Conservation (phyloP, 2,797 vertebrate genomes). For the Champsocephalus esox region DNA sequence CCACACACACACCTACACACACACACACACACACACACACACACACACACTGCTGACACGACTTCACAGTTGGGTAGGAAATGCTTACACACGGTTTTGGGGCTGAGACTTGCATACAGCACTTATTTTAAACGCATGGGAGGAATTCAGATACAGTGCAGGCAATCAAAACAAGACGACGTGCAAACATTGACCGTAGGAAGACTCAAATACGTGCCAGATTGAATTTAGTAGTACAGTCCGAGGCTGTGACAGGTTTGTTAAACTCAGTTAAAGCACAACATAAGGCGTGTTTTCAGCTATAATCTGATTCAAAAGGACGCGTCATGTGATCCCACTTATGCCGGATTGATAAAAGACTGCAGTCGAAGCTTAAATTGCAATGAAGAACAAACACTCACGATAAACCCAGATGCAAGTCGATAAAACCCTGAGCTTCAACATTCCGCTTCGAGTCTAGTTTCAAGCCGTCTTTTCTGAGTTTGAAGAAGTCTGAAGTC, state of each 20-base stretch:
- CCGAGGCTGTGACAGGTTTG: too few species aligned
- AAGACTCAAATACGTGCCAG: too few species aligned
- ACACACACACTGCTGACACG: background rate
- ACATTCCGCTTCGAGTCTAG: slow-evolving; percentile 51
- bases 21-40: too few species aligned
- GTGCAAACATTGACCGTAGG: background rate
- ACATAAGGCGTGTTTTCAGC: too few species aligned
- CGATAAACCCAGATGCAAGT: background rate
- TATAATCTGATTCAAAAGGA: too few species aligned
- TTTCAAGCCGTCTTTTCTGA: slow-evolving; percentile 65
- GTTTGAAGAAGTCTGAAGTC: slow-evolving; percentile 66
- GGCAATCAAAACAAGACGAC: slow-evolving; percentile 1
- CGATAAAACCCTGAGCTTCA: slow-evolving; percentile 42
- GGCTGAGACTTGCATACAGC: background rate
- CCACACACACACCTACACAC: too few species aligned
- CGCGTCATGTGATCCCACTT: too few species aligned
- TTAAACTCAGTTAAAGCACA: too few species aligned
- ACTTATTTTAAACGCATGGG: background rate
- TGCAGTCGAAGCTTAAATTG: too few species aligned
- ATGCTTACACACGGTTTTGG: background rate
- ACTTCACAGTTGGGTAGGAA: background rate
- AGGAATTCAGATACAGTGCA: background rate
- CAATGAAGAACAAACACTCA: background rate
- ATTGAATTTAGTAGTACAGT: too few species aligned
- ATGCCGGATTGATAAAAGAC: too few species aligned